phyloP scores from a whole-genome alignment of 2,888 invertebrate genomes.

The Nemotelus pantherinus region DNA sequence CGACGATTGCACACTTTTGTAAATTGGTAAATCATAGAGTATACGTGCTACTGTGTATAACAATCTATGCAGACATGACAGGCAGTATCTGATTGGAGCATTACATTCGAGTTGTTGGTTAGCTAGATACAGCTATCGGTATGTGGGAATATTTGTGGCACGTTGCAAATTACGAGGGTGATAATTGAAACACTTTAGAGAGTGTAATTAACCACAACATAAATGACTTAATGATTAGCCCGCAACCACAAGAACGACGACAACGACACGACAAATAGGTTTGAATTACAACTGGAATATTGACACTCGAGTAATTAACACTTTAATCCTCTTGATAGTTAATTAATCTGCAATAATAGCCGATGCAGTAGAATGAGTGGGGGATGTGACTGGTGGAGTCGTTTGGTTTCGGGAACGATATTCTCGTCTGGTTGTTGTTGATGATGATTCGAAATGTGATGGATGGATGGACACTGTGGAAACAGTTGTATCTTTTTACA shows the following conservation, averaged over 20 bases:
- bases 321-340: constrained; percentile 56
- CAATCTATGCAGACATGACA: too few relatives aligned
- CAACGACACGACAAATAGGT: neutral
- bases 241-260: constrained; percentile 1
- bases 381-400: neutral
- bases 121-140: too few relatives aligned
- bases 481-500: neutral
- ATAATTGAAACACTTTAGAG: constrained; percentile 38
- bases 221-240: constrained; percentile 34
- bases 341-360: constrained; percentile 54
- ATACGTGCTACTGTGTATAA: neutral
- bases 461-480: neutral
- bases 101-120: too few relatives aligned
- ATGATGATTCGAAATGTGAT: neutral
- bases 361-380: constrained; percentile 48
- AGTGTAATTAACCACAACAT: constrained; percentile 24
- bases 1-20: neutral
- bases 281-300: constrained; percentile 31
- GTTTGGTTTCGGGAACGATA: neutral
- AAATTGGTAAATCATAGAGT: neutral
- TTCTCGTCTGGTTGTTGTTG: neutral
- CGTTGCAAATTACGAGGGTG: constrained; percentile 5
- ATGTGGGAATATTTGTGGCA: neutral
- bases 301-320: constrained; percentile 54
- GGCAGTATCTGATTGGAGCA: too few relatives aligned